phyloP scores from a whole-genome alignment of 1,140 invertebrate species.

The Lordiphosa mommai region DNA sequence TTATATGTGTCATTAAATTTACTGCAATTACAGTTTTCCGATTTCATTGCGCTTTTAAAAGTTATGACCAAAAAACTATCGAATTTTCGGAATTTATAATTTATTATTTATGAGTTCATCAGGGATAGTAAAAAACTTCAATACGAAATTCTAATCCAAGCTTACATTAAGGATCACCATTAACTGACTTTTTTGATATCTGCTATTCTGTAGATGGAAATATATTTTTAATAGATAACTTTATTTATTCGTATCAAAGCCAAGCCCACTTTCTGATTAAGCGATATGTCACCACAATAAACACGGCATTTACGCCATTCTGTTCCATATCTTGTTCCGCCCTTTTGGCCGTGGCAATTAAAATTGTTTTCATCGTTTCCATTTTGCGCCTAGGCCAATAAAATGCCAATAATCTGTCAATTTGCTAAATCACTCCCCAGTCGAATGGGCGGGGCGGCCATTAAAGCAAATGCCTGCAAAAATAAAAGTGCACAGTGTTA shows the following conservation, averaged over 20 bases:
- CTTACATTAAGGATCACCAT: too few species aligned
- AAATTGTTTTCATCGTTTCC: slow-evolving; percentile 11
- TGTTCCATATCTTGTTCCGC: neutral
- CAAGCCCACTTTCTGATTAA: neutral
- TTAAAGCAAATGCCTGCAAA: slow-evolving; percentile 30
- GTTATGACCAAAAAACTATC: too few species aligned
- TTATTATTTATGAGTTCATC: too few species aligned
- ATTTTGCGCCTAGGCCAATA: slow-evolving; percentile 31
- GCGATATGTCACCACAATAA: slow-evolving; percentile 3
- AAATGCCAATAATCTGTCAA: slow-evolving; percentile 69
- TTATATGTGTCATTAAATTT: too few species aligned
- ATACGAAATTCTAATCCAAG: too few species aligned
- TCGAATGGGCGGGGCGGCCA: slow-evolving; percentile 19
- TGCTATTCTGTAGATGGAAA: too few species aligned
- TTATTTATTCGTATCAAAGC: neutral
- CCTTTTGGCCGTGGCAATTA: slow-evolving; percentile 19
- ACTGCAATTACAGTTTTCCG: too few species aligned
- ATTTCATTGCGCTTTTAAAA: too few species aligned
- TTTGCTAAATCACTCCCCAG: slow-evolving; percentile 67
- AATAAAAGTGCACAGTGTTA: too few species aligned
- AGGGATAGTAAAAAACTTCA: too few species aligned
- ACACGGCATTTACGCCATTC: slow-evolving; percentile 1
- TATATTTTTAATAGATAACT: neutral
- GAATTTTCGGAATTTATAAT: too few species aligned
- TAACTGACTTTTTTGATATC: too few species aligned